Evolutionary conservation across 2,797 vertebrate species (phyloP).

Genomic region (Karalla daura): DNA sequence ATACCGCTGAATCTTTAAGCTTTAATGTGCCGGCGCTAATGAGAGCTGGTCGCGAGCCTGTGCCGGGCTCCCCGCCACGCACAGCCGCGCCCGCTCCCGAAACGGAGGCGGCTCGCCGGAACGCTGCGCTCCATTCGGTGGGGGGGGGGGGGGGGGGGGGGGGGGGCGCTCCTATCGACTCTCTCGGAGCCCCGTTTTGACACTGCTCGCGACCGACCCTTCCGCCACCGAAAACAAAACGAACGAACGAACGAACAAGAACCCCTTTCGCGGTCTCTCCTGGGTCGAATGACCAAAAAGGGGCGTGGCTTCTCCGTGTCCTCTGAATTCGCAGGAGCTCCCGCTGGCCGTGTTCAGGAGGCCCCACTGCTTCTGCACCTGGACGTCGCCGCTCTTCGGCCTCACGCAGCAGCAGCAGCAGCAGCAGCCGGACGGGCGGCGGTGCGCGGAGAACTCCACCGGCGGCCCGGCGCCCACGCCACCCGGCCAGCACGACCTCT

Average conservation of each 20-base stretch:
- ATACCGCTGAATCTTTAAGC: conserved; percentile 53
- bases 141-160: no score
- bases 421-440: conserved; percentile 67
- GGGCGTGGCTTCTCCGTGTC: conserved; percentile 25
- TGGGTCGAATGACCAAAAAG: conserved; percentile 1
- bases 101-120: conserved; percentile 25
- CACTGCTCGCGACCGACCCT: no score
- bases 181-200: no score
- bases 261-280: no score
- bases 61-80: conserved; percentile 31
- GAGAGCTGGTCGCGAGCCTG: conserved; percentile 44
- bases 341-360: conserved; percentile 88
- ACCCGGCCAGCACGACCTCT: conserved; percentile 61
- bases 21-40: conserved; percentile 57
- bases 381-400: conserved; percentile 84
- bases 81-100: conserved; percentile 39
- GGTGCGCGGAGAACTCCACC: conserved; percentile 72
- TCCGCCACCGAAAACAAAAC: no score
- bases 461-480: neutral
- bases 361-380: conserved; percentile 90
- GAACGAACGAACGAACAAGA: no score
- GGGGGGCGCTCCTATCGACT: neutral
- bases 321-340: conserved; percentile 86
- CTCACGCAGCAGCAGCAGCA: conserved; percentile 74
- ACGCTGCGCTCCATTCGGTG: neutral